phyloP scores from a whole-genome alignment of 2,113 vertebrate genomes.

The Onychorhynchus coronatus region DNA sequence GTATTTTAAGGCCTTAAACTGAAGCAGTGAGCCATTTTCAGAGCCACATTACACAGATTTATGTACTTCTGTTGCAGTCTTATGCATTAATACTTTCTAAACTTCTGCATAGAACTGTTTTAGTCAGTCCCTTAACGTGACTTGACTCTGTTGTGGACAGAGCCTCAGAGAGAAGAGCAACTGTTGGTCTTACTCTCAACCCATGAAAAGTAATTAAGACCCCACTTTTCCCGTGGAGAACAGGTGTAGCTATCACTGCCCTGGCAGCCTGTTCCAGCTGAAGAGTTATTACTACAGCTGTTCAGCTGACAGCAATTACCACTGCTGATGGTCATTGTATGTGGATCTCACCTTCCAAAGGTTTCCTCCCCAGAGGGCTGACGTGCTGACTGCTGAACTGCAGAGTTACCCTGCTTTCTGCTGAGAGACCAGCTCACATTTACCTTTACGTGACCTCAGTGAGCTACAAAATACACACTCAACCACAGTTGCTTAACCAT shows the following conservation, averaged over 20 bases:
- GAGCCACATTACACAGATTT: not conserved
- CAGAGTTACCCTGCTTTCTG: not conserved
- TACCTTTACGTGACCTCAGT: not conserved
- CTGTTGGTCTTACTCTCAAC: not conserved
- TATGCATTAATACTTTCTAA: not conserved
- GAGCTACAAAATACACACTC: not conserved
- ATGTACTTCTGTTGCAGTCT: not conserved
- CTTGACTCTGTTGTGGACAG: not conserved
- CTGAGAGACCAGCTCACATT: not conserved
- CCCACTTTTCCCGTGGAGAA: not conserved
- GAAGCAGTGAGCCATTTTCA: not conserved
- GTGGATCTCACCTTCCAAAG: not conserved
- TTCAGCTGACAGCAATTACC: not conserved
- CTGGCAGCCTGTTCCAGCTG: not conserved
- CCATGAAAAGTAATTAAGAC: not conserved
- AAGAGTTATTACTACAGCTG: slow-evolving; percentile 3
- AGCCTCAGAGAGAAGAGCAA: not conserved
- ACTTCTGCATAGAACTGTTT: not conserved
- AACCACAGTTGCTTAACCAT: not conserved
- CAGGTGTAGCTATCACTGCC: slow-evolving; percentile 3
- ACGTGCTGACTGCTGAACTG: not conserved
- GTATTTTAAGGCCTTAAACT: not conserved
- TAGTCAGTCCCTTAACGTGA: not conserved
- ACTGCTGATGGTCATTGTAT: not conserved
- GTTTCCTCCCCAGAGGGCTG: not conserved